Base-by-base conservation (phyloP, 2,797 vertebrate genomes). In the Alectoris magna region DNA sequence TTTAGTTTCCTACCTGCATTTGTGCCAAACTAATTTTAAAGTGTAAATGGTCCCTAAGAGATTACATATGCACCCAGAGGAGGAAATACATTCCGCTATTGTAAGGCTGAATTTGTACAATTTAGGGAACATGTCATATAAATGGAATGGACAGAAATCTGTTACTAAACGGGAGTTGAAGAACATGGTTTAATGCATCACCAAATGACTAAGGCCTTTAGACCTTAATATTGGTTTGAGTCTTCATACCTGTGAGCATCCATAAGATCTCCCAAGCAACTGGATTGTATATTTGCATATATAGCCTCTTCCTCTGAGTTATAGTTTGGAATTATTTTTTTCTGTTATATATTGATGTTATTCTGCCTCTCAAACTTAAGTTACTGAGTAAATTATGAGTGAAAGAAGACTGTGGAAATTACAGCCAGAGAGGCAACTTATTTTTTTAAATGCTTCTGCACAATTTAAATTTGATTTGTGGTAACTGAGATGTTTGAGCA, bases 121-220 rank as follows among this genome's bases (percentile, higher is more conserved):
- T 34, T 91, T 56, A 91, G 82, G 59, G 53, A 93, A 38, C 2
- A 26, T 29, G 3, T 34, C 75, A 86, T 51, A 24, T 29, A 74
- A 86, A 76, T n/a, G 34, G 70, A 94, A 88, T 60, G 36, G 73
- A 43, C 36, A 78, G 70, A 91, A 94, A 75, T 63, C n/a, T 83
- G 7, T 41, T 67, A 21, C 11, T 76, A 62, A 86, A 70, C 62
- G 18, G 56, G 34, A 76, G 58, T 3, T 24, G 21, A 75, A 58
- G 34, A 93, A 36, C 17, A 77, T 83, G 74, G 69, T 77, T 75
- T 72, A 67, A 29, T 46, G 46, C 24, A 72, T 72, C 43, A 46
- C n/a, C 62, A 41, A 87, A 75, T 8, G 77, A 19, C 3, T 72
- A 51, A 70, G 11, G 14, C 11, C 22, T 69, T 69, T 84, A 68